A percentile compares a stretch with the other conserved stretches of the same genome.
Evolutionary conservation across 2,113 vertebrate species (phyloP).

Genomic region (Poeciliopsis retropinna): DNA sequence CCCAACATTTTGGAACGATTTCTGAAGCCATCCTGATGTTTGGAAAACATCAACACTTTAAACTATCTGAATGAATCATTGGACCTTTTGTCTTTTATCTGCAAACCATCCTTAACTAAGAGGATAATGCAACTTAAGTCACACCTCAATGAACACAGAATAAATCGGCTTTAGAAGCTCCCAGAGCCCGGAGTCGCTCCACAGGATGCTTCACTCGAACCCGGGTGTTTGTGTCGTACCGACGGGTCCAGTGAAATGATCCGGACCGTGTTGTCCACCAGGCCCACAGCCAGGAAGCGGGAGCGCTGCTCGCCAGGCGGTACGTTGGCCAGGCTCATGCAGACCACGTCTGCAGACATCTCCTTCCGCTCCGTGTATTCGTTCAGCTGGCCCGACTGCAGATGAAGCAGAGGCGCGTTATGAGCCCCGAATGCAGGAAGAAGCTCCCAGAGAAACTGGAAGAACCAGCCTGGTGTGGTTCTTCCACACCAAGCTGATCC

Average conservation of each 20-base stretch:
- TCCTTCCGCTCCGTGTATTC: slow-evolving; percentile 98
- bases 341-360: slow-evolving; percentile 97
- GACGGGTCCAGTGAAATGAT: slow-evolving; percentile 98
- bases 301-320: slow-evolving; percentile 97
- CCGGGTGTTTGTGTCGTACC: slow-evolving; percentile 68
- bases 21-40: neutral
- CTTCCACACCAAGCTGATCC: too few species aligned
- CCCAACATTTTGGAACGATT: neutral
- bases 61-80: neutral
- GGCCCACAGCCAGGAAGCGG: slow-evolving; percentile 92
- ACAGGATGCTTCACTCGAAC: neutral
- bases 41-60: neutral
- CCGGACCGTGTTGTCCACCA: slow-evolving; percentile 97
- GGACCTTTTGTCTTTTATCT: neutral
- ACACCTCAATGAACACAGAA: neutral
- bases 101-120: neutral
- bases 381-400: slow-evolving; percentile 95
- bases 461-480: too few species aligned
- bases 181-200: neutral
- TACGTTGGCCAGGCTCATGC: slow-evolving; percentile 97
- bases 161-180: neutral
- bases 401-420: neutral
- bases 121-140: neutral
- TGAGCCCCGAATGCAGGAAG: too few species aligned
- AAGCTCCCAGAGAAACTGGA: too few species aligned